A percentile compares a stretch with the other conserved stretches of the same genome.
These are phyloP conservation scores for Laticauda colubrina DNA, from an alignment of 2,113 vertebrate genomes.

Conservation along the genomic window DNA sequence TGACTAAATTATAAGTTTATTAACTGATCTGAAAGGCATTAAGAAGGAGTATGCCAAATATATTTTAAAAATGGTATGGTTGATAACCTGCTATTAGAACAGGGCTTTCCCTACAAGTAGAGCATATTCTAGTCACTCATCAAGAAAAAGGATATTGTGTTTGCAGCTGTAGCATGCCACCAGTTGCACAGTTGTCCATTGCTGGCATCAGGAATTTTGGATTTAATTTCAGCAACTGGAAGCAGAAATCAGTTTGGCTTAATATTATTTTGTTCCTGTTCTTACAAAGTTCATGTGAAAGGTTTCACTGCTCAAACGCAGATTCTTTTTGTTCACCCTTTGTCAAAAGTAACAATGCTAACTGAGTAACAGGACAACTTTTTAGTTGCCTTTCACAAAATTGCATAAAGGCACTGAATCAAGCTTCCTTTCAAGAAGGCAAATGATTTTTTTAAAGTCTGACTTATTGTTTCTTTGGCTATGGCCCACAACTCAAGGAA, in stretches of 20 bases:
- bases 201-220: neutral
- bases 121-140: neutral
- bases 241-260: accelerated
- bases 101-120: neutral
- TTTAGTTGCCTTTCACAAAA: conserved; percentile 20
- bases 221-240: neutral
- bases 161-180: neutral
- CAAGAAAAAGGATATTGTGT: neutral
- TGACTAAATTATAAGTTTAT: neutral
- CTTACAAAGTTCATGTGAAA: conserved; percentile 11
- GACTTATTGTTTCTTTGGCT: conserved; percentile 32
- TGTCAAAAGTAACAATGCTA: conserved; percentile 22
- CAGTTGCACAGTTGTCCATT: neutral
- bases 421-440: conserved; percentile 2
- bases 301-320: conserved; percentile 13
- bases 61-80: neutral
- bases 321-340: accelerated
- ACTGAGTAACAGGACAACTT: neutral
- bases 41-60: neutral
- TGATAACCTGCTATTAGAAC: no score
- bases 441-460: conserved; percentile 26
- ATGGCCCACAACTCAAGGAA: conserved; percentile 32
- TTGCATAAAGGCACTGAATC: conserved; percentile 25
- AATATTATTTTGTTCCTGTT: conserved; percentile 31
- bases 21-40: neutral